Percentiles rank a stretch among this genome's conserved stretches.
phyloP scores from a whole-genome alignment of 2,797 vertebrate species.

The Gymnoscopelus braueri region DNA sequence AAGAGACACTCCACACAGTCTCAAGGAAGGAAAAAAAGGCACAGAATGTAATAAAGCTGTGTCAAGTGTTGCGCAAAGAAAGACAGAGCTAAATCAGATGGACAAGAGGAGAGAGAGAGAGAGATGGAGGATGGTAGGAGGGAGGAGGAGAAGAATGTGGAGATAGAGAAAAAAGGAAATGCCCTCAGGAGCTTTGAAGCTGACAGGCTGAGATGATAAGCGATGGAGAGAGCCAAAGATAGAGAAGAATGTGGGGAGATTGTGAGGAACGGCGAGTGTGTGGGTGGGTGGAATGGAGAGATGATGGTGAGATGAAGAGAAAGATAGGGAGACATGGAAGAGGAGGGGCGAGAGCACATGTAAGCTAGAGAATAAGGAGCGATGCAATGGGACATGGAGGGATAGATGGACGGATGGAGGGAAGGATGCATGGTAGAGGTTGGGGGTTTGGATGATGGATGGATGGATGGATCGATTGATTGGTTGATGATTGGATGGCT shows the following conservation, averaged over 20 bases:
- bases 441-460: background rate
- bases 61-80: conserved; percentile 30
- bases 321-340: conserved; percentile 41
- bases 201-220: conserved; percentile 61
- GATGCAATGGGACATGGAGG: background rate
- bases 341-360: conserved; percentile 40
- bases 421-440: conserved; percentile 13
- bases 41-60: background rate
- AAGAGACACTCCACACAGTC: conserved; percentile 22
- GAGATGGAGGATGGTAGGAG: conserved; percentile 13
- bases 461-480: conserved; percentile 11
- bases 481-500: conserved; percentile 14
- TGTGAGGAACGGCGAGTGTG: background rate
- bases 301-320: conserved; percentile 59
- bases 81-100: conserved; percentile 6
- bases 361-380: conserved; percentile 6
- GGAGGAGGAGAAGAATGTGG: conserved; percentile 26
- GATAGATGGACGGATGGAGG: background rate
- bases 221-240: background rate
- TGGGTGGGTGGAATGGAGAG: conserved; percentile 65
- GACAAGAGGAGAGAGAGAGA: background rate
- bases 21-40: conserved; percentile 5
- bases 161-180: conserved; percentile 40
- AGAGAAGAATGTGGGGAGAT: conserved; percentile 1
- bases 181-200: conserved; percentile 56